Base-by-base conservation (phyloP, 2,113 vertebrate species). In the Serilophus lunatus region DNA sequence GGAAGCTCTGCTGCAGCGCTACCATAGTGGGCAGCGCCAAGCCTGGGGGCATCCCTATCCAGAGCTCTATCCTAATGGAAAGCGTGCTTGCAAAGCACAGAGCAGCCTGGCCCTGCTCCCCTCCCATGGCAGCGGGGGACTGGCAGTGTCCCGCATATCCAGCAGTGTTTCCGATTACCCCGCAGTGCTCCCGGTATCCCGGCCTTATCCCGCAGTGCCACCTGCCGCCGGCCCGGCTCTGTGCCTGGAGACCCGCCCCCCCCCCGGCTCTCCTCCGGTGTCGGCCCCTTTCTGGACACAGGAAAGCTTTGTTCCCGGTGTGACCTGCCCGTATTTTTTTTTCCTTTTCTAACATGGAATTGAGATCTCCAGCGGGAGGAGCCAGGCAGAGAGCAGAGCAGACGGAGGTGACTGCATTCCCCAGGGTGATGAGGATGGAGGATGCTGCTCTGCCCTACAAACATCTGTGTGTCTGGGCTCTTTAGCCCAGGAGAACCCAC, bases 131-230 rank as follows among this genome's bases (percentile, higher is more conserved):
- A 63, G 35, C 25, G 13, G 33, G 36, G 40, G 17, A 29, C 60
- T 40, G 89, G 38, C 57, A 7, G 70, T 88, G 2, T 35, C 65
- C 23, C 16, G 16, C 54, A 51, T 45, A 54, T 61, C 61, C 76
- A 11, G 28, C 76, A 82, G 80, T 79, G 65, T 78, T 75, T 33
- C 33, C 47, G 47, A 44, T 44, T 36, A 50, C 57, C 68, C 70
- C 45, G 49, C 86, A 88, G 84, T 79, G 90, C 85, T 65, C 42
- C 59, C 47, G 10, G 3, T 51, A 7, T 31, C 61, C 40, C 64
- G 25, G 2, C 23, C 68, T 60, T 69, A 33, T 75, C 76, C 83
- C 66, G 65, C 93, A 95, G 88, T 94, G 95, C 95, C 95, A 44
- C 74, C 89, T 85, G 72, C 94, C 80, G 92, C 86, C 74, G 10